Evolutionary conservation across 2,888 invertebrate species (phyloP).

Genomic region (Temnothorax ravouxi): DNA sequence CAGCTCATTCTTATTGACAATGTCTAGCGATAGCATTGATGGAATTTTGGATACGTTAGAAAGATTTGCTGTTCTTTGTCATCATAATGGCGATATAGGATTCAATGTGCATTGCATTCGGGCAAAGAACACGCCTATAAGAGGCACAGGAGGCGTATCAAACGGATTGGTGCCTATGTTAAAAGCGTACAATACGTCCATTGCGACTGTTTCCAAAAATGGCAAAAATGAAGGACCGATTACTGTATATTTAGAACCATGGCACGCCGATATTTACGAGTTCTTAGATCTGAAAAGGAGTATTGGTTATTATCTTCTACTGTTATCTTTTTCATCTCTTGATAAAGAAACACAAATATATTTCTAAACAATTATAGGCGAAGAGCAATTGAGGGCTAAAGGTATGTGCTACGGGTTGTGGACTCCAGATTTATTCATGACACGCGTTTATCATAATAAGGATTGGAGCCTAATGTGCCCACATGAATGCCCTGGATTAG

Average conservation of each 20-base stretch:
- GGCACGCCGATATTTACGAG: slow-evolving; percentile 99
- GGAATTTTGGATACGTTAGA: slow-evolving; percentile 97
- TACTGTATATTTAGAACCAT: slow-evolving; percentile 99
- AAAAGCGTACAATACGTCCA: slow-evolving; percentile 97
- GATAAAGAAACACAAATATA: background rate
- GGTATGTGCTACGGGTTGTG: slow-evolving; percentile 99
- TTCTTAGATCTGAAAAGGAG: slow-evolving; percentile 98
- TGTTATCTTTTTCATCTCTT: background rate
- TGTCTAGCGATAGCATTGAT: slow-evolving; percentile 97
- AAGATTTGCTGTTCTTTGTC: slow-evolving; percentile 97
- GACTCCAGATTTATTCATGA: slow-evolving; percentile 99
- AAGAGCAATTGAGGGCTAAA: slow-evolving; percentile 97
- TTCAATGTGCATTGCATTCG: slow-evolving; percentile 98
- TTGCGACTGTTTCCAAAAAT: slow-evolving; percentile 99
- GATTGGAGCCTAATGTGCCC: slow-evolving; percentile 99
- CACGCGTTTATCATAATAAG: slow-evolving; percentile 93
- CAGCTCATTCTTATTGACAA: slow-evolving; percentile 97
- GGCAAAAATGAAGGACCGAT: slow-evolving; percentile 99
- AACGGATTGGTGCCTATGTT: slow-evolving; percentile 99
- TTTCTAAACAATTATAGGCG: slow-evolving; percentile 86
- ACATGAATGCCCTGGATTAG: slow-evolving; percentile 95
- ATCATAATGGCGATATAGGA: slow-evolving; percentile 98
- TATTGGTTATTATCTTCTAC: slow-evolving; percentile 87
- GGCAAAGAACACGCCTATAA: slow-evolving; percentile 96
- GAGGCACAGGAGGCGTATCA: slow-evolving; percentile 97